Evolutionary conservation across 2,888 invertebrate species (phyloP).

Genomic region (Acleris cristana): DNA sequence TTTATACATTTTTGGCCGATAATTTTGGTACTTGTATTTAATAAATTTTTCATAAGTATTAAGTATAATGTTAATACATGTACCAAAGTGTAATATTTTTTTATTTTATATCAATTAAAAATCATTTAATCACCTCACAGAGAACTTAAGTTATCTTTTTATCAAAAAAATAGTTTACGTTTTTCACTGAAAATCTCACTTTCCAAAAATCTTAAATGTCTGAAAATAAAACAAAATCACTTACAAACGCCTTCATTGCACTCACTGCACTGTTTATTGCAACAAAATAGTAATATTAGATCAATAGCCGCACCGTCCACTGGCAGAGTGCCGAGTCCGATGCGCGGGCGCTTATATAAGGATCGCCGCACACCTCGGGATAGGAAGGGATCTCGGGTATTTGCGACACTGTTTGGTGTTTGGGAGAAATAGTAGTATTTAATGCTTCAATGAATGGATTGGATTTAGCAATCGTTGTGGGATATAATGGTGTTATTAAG

Average conservation of each 20-base stretch:
- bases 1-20: too few species aligned
- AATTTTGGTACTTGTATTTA: too few species aligned
- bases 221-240: conserved; percentile 45
- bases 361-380: conserved; percentile 51
- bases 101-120: too few species aligned
- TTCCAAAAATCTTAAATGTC: neutral
- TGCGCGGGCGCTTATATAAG: conserved; percentile 65
- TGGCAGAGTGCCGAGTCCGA: conserved; percentile 10
- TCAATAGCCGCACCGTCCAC: conserved; percentile 9
- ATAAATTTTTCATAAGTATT: too few species aligned
- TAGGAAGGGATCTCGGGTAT: conserved; percentile 3
- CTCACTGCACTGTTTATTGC: conserved; percentile 31
- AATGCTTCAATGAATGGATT: conserved; percentile 3
- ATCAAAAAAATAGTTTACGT: too few species aligned
- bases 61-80: too few species aligned
- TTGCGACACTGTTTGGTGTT: conserved; percentile 18
- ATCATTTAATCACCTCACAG: too few species aligned
- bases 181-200: neutral
- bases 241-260: conserved; percentile 73
- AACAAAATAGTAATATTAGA: conserved; percentile 1
- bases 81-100: too few species aligned
- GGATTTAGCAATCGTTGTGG: neutral
- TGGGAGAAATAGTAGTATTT: conserved; percentile 29
- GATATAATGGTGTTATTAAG: neutral
- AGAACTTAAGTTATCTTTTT: too few species aligned